Evolutionary conservation across 2,888 invertebrate genomes (phyloP).

Genomic region (Mimas tiliae): DNA sequence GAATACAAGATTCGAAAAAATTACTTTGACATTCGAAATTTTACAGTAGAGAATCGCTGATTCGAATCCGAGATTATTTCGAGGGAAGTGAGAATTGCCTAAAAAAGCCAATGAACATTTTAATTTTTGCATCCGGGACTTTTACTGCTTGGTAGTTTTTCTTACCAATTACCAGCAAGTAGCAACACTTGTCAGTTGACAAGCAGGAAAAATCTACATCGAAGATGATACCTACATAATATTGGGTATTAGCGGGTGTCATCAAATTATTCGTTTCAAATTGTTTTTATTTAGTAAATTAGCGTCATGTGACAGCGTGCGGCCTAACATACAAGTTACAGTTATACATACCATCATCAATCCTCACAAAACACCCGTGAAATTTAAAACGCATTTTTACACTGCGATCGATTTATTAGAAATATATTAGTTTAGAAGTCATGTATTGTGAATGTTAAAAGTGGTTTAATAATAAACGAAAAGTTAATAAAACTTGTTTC

Average conservation of each 20-base stretch:
- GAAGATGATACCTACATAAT: constrained; percentile 12
- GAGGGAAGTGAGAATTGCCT: too few species aligned
- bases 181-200: background rate
- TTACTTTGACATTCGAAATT: too few species aligned
- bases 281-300: constrained; percentile 49
- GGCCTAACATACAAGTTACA: constrained; percentile 34
- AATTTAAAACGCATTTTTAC: constrained; percentile 28
- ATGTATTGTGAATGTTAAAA: too few species aligned
- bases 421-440: background rate
- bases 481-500: background rate
- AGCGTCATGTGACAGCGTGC: constrained; percentile 58
- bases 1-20: too few species aligned
- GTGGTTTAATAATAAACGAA: background rate
- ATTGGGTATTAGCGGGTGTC: constrained; percentile 21
- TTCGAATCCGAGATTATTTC: too few species aligned
- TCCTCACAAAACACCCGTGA: constrained; percentile 4
- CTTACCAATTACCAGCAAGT: too few species aligned
- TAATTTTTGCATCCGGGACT: too few species aligned
- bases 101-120: too few species aligned
- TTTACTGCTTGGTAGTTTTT: background rate
- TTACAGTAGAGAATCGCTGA: too few species aligned
- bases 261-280: constrained; percentile 49
- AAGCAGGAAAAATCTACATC: background rate
- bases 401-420: background rate
- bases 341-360: constrained; percentile 28